These are phyloP conservation scores for Epinotia brunnichana DNA, from an alignment of 2,888 invertebrate species.

Conservation along the genomic window DNA sequence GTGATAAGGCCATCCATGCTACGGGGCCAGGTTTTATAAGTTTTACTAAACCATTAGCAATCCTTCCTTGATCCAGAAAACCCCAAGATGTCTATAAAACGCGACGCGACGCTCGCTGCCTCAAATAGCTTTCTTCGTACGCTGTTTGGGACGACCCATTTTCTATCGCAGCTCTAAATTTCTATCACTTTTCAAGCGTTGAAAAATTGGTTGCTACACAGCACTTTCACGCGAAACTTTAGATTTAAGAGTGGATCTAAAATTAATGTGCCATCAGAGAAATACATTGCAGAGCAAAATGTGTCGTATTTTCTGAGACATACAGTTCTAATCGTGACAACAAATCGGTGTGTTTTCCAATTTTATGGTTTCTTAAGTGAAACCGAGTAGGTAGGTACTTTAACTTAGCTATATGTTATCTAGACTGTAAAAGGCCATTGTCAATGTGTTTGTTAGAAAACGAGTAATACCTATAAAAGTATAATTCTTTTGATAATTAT, in stretches of 20 bases:
- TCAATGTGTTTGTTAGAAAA: too few relatives aligned
- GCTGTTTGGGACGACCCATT: neutral
- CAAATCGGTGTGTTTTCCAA: neutral
- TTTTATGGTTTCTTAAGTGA: constrained; percentile 9
- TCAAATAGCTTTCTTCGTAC: constrained; percentile 21
- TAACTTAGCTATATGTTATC: neutral
- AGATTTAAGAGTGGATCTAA: constrained; percentile 27
- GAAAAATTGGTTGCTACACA: constrained; percentile 28
- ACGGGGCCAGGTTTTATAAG: too few relatives aligned
- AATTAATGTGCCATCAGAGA: constrained; percentile 5
- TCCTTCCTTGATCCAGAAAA: neutral
- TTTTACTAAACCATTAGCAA: neutral
- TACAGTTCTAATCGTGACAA: neutral
- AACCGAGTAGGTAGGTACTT: constrained; percentile 5
- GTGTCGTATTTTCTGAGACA: neutral
- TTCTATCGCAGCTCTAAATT: constrained; percentile 23
- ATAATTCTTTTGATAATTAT: too few relatives aligned
- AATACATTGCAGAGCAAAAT: neutral
- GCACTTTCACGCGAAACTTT: constrained; percentile 18
- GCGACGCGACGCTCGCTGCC: neutral
- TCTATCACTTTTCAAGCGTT: constrained; percentile 16
- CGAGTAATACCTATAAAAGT: too few relatives aligned
- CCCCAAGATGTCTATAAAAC: neutral
- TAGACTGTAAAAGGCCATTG: constrained; percentile 2
- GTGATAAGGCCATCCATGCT: too few relatives aligned